These are phyloP conservation scores for Lethenteron reissneri DNA, from an alignment of 2,113 vertebrate species.

Conservation along the genomic window DNA sequence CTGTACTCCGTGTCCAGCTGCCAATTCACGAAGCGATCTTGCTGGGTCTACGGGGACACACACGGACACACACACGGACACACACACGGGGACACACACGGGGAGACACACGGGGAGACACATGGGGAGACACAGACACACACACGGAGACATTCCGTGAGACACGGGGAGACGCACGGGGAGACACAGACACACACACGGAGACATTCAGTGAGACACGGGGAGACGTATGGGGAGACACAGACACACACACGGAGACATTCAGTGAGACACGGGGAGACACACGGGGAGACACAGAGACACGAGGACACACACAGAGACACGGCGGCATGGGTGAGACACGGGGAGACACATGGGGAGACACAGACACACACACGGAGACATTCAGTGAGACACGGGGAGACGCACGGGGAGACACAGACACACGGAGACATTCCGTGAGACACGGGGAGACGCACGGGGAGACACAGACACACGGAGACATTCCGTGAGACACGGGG, in stretches of 20 bases:
- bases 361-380: no score
- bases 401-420: no score
- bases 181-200: neutral
- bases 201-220: no score
- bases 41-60: conserved; percentile 36
- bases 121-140: neutral
- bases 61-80: no score
- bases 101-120: neutral
- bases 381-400: neutral
- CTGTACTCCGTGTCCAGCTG: conserved; percentile 59
- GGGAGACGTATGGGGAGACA: no score
- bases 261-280: neutral
- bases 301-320: no score
- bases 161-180: neutral
- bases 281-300: accelerated
- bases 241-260: no score
- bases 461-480: no score
- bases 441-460: no score
- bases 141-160: neutral
- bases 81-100: neutral
- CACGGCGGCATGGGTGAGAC: no score
- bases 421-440: no score
- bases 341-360: no score
- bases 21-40: conserved; percentile 74
- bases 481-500: neutral